phyloP scores from a whole-genome alignment of 35 echinoderm and acorn worm species.

The Apostichopus californicus region DNA sequence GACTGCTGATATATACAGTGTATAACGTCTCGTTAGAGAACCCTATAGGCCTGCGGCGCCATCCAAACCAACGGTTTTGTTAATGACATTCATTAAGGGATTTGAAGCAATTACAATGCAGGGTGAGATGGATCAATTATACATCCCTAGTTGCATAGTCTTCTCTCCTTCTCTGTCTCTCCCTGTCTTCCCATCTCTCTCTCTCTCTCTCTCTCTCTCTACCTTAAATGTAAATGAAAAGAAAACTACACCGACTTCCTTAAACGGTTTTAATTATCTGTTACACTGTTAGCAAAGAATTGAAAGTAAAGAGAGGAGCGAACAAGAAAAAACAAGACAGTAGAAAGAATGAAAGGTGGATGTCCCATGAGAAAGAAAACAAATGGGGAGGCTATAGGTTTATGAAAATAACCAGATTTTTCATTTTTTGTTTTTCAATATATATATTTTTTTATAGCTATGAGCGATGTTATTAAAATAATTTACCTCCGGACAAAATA shows the following conservation, averaged over 20 bases:
- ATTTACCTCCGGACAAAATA: background rate
- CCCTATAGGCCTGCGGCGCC: background rate
- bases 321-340: background rate
- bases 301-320: background rate
- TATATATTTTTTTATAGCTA: background rate
- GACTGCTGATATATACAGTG: too few species aligned
- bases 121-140: background rate
- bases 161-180: background rate
- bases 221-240: background rate
- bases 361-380: too few species aligned
- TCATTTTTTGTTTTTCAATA: background rate
- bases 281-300: background rate
- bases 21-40: too few species aligned
- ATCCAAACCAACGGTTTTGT: background rate
- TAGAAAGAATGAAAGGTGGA: background rate
- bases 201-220: background rate
- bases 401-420: background rate
- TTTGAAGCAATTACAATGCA: conserved; percentile 26
- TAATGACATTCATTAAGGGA: conserved; percentile 48
- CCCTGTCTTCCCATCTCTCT: background rate
- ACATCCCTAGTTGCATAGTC: background rate
- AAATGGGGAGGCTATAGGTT: background rate
- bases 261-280: background rate
- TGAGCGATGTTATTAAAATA: conserved; percentile 1
- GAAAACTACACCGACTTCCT: background rate